Base-by-base conservation (phyloP, 2,888 invertebrate species). In the Schizaphis graminum region DNA sequence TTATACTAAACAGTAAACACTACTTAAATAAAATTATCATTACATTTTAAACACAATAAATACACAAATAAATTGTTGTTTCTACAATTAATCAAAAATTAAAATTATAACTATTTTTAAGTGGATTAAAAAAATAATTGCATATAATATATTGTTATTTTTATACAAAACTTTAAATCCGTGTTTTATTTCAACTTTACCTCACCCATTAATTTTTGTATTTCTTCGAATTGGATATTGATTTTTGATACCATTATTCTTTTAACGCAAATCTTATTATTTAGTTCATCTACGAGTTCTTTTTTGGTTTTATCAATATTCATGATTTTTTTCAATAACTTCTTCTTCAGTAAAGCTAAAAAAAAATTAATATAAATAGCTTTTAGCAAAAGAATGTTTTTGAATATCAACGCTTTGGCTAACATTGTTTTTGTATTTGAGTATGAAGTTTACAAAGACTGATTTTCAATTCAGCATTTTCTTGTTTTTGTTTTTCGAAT, bases 361-460 rank as follows among this genome's bases (percentile, higher is more conserved):
- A 49, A 49, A 11, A 3, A 28, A 0, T 28, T 57, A 57, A 57
- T 26, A 47, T 49, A 47, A 28, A 28, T 87, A 44, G 10, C 11
- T n/a, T 49, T 44, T n/a, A 28, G 47, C 5, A 49, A 87, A 49
- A 77, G 7, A 49, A 84, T 28, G 47, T 28, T 91, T 92, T 53
- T 61, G 3, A 61, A 28, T 53, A 56, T 44, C 16, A 53, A 13
- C 28, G 10, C 28, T 28, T 61, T 61, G 61, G 28, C 16, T 0
- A 16, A 91, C 91, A n/a, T 91, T 85, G 41, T 28, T 85, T 85
- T 91, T 85, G 84, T 44, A 44, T 85, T 91, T 91, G 56, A 44
- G 7, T 56, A 44, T 44, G 5, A 21, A 91, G 44, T 91, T 57
- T 85, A 57, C 44, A 44, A 85, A 91, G 56, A 44, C 1, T 10